Base-by-base conservation (phyloP, 2,113 vertebrate genomes). In the Paradisaea rubra region DNA sequence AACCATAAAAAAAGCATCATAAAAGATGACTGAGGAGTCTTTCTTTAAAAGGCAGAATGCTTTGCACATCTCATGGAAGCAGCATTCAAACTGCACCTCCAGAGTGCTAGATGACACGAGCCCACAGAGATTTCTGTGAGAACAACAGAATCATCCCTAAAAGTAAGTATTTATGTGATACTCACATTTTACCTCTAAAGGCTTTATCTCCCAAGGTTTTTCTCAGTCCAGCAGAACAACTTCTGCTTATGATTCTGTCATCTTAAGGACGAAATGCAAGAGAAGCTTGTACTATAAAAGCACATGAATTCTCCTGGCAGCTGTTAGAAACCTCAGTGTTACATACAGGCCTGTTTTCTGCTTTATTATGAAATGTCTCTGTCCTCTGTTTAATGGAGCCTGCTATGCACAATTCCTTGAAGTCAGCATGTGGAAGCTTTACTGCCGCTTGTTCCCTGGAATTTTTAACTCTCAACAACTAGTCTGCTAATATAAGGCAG, bases 151-250 rank as follows among this genome's bases (percentile, higher is more conserved):
- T 76, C 54, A 73, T 49, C 53, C 23, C 49, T 49, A 41, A 53
- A 93, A 91, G 23, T 23, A 52, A 1, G 5, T 31, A 59, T 85
- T 95, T 79, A 80, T 77, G 60, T 54, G 71, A 57, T 35, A 60
- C n/a, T 59, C 9, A 2, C n/a, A 23, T 68, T 74, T 89, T 79
- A 59, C 33, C 39, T 82, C 59, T 45, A 70, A 87, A 91, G 59
- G 50, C n/a, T 93, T 89, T 89, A 80, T 72, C 44, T 86, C 77
- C 44, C 65, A 87, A 74, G 65, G 61, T 47, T 88, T 86, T 74
- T 76, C 87, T 93, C 79, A 63, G 71, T 73, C 81, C 87, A 89
- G 76, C n/a, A 83, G 78, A 94, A 95, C 39, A 91, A 81, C 50
- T 91, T 79, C 72, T 93, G 45, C 85, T 85, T 64, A 66, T 57